Conservation (phyloP, 2,113 vertebrate species). For the Emydocephalus ijimae region DNA sequence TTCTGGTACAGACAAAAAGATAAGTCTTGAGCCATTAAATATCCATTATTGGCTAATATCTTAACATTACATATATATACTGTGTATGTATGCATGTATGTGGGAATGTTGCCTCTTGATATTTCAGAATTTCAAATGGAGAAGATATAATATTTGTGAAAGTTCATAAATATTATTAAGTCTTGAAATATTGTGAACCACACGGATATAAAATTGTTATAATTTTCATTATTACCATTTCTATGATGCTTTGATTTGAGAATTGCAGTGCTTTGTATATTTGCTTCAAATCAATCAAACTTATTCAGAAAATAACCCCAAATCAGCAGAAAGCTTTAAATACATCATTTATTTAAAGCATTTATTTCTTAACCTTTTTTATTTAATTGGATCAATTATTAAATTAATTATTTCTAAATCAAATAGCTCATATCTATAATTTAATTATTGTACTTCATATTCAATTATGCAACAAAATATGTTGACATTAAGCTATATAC, state of each 20-base stretch:
- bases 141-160: constrained; percentile 1
- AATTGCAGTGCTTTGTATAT: neutral
- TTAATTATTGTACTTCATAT: neutral
- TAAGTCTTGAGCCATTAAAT: neutral
- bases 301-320: neutral
- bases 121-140: constrained; percentile 10
- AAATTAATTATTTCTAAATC: neutral
- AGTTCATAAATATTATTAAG: constrained; percentile 1
- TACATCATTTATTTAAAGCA: neutral
- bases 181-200: neutral
- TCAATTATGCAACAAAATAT: neutral
- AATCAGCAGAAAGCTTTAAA: constrained; percentile 9
- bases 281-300: neutral
- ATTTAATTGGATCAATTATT: neutral
- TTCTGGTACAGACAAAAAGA: neutral
- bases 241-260: neutral
- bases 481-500: neutral
- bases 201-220: neutral
- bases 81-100: neutral
- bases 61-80: neutral
- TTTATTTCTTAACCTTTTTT: constrained; percentile 1
- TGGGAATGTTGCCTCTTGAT: neutral
- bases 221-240: neutral
- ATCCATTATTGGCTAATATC: neutral
- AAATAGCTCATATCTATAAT: neutral